phyloP scores from a whole-genome alignment of 2,113 vertebrate species.

The Cynoglossus semilaevis region DNA sequence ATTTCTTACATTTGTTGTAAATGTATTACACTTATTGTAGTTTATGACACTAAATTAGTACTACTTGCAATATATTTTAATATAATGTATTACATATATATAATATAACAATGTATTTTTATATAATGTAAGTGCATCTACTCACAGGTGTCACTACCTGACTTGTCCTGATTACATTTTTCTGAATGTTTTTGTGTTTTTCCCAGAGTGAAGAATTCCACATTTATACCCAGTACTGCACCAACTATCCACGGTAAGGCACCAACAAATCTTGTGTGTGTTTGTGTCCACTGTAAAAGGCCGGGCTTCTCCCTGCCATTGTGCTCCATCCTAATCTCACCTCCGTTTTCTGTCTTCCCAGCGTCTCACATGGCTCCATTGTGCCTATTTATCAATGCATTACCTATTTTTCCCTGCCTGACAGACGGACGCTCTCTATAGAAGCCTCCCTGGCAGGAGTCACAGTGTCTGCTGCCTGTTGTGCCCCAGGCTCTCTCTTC shows the following conservation, averaged over 20 bases:
- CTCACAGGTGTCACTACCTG: neutral
- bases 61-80: too few relatives aligned
- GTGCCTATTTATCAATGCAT: constrained; percentile 41
- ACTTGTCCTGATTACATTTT: neutral
- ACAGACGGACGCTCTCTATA: constrained; percentile 43
- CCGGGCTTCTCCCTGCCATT: neutral
- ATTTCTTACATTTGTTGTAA: too few relatives aligned
- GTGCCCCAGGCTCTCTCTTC: constrained; percentile 52
- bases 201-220: constrained; percentile 94
- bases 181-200: constrained; percentile 27
- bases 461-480: constrained; percentile 62
- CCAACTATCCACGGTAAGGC: constrained; percentile 89
- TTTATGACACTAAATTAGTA: too few relatives aligned
- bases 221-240: constrained; percentile 95
- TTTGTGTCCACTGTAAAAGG: constrained; percentile 8
- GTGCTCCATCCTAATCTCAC: constrained; percentile 43
- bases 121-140: too few relatives aligned
- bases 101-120: too few relatives aligned
- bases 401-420: constrained; percentile 16
- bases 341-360: constrained; percentile 49
- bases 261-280: neutral
- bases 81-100: too few relatives aligned
- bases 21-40: too few relatives aligned
- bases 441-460: constrained; percentile 52
- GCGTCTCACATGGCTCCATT: constrained; percentile 61